phyloP scores from a whole-genome alignment of 2,797 vertebrate species.

The Danio albolineatus region DNA sequence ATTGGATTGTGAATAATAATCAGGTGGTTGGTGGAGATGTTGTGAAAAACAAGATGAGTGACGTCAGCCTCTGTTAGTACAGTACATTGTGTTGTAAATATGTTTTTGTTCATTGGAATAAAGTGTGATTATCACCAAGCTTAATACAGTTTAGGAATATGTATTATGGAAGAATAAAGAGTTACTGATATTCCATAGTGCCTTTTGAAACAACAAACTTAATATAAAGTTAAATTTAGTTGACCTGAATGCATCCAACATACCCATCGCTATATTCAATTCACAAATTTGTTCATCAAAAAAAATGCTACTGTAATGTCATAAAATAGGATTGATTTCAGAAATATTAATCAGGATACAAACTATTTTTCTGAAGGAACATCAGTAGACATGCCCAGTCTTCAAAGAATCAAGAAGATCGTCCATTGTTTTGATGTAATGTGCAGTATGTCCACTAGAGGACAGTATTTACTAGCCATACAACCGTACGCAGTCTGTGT shows the following conservation, averaged over 20 bases:
- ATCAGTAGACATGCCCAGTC: neutral
- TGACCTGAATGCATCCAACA: too few relatives aligned
- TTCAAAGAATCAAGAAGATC: neutral
- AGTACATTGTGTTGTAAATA: neutral
- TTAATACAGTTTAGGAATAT: neutral
- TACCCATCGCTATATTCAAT: neutral
- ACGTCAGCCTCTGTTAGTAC: neutral
- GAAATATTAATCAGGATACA: neutral
- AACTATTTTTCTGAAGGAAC: neutral
- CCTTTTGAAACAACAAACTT: neutral
- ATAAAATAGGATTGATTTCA: neutral
- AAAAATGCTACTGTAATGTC: neutral
- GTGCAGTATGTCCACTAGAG: slow-evolving; percentile 20
- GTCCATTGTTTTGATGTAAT: neutral
- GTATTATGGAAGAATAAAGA: neutral
- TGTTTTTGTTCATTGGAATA: neutral
- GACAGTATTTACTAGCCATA: slow-evolving; percentile 1
- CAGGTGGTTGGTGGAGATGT: neutral
- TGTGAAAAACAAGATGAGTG: neutral
- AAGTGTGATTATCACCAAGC: neutral
- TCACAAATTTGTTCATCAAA: neutral
- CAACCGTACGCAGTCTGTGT: slow-evolving; percentile 10
- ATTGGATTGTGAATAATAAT: neutral
- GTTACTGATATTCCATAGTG: neutral
- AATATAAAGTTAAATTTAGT: neutral